Evolutionary conservation across 92 coral and sea anemone species (phyloP).

Genomic region (Siderastrea siderea): DNA sequence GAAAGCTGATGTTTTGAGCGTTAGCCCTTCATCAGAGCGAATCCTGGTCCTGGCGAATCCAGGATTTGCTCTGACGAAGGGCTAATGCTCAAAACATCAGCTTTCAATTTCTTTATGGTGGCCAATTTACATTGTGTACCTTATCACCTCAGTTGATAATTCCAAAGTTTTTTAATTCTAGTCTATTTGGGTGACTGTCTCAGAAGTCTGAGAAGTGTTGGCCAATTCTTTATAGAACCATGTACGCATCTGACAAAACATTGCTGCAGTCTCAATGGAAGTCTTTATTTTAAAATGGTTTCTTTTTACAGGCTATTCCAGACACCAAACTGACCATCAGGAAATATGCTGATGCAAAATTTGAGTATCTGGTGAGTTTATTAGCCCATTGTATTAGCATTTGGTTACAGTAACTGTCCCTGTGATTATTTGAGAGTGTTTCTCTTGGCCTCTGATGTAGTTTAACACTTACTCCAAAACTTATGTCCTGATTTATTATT

Average conservation of each 20-base stretch:
- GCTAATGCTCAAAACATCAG: too few relatives aligned
- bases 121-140: too few relatives aligned
- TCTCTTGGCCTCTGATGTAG: background rate
- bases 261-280: background rate
- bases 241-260: too few relatives aligned
- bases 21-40: too few relatives aligned
- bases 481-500: conserved; percentile 8
- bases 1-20: too few relatives aligned
- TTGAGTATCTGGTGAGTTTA: conserved; percentile 93
- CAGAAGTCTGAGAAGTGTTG: background rate
- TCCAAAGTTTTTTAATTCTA: too few relatives aligned
- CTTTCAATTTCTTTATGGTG: too few relatives aligned
- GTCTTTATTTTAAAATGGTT: background rate
- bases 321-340: conserved; percentile 95
- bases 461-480: background rate
- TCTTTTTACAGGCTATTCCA: conserved; percentile 93
- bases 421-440: background rate
- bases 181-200: too few relatives aligned
- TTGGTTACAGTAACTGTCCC: background rate
- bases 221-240: background rate
- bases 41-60: too few relatives aligned
- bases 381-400: background rate
- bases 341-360: conserved; percentile 99
- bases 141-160: too few relatives aligned
- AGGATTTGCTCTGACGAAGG: too few relatives aligned